phyloP scores from a whole-genome alignment of 2,113 vertebrate species.

The Erinaceus europaeus region DNA sequence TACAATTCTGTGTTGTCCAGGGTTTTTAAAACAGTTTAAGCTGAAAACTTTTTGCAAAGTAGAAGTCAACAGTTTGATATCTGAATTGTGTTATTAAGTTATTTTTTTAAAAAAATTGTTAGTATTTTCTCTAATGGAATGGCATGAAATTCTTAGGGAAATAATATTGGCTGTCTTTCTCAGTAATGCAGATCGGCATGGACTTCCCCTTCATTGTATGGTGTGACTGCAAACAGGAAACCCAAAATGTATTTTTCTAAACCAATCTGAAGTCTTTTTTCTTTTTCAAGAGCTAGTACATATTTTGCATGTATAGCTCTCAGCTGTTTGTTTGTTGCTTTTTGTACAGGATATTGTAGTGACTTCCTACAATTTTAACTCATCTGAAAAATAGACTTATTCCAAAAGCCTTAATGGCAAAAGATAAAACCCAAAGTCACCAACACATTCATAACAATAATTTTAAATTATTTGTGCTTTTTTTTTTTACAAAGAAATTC shows the following conservation, averaged over 20 bases:
- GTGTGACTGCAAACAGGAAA: conserved; percentile 27
- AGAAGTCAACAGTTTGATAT: not conserved
- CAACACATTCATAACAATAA: conserved; percentile 10
- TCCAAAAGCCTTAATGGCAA: conserved; percentile 14
- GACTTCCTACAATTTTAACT: conserved; percentile 53
- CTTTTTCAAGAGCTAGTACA: not conserved
- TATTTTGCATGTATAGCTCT: conserved; percentile 1
- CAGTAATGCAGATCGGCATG: not conserved
- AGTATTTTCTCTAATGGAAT: not conserved
- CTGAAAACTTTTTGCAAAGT: conserved; percentile 11
- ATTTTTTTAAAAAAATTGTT: too few relatives aligned
- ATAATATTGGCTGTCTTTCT: not conserved
- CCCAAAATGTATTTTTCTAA: conserved; percentile 25
- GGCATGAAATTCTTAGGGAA: not conserved
- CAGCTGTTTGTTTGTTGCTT: conserved; percentile 39
- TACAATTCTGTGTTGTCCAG: not conserved
- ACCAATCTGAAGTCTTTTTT: conserved; percentile 4
- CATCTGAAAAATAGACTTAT: conserved; percentile 49
- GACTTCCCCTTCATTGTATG: not conserved
- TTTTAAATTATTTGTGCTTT: not conserved
- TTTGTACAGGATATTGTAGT: not conserved
- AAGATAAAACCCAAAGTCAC: conserved; percentile 49
- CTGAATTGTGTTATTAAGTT: not conserved
- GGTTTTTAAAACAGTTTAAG: conserved; percentile 31
- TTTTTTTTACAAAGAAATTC: not conserved